Evolutionary conservation across 2,888 invertebrate genomes (phyloP).

Genomic region (Carcina quercana): DNA sequence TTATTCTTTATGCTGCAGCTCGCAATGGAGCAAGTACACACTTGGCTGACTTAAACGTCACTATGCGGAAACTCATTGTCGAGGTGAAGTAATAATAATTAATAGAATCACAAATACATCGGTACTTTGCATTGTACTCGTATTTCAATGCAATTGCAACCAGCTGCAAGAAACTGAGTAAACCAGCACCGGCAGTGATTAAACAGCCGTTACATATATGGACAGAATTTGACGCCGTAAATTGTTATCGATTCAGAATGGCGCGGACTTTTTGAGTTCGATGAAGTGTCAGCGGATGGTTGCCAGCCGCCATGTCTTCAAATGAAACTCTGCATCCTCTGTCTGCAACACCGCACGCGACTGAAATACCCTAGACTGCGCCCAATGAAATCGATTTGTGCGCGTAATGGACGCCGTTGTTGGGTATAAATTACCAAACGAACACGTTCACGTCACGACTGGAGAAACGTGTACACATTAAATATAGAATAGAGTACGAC

Average conservation of each 20-base stretch:
- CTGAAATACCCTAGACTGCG: slow-evolving; percentile 35
- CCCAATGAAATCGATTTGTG: slow-evolving; percentile 39
- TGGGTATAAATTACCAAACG: slow-evolving; percentile 14
- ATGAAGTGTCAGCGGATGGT: slow-evolving; percentile 12
- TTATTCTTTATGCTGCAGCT: slow-evolving; percentile 14
- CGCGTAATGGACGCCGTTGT: slow-evolving; percentile 24
- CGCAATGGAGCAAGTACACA: slow-evolving; percentile 14
- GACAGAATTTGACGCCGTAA: no score
- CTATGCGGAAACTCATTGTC: no score
- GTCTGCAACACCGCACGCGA: slow-evolving; percentile 28
- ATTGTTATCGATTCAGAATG: no score
- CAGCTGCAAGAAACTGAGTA: no score
- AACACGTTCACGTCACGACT: slow-evolving; percentile 8
- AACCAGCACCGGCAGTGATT: no score
- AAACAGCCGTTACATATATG: no score
- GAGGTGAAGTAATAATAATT: no score
- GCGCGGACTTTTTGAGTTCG: no score
- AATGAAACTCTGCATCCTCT: slow-evolving; percentile 19
- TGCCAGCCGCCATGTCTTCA: slow-evolving; percentile 13
- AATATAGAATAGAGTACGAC: slow-evolving; percentile 2
- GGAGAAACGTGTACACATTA: slow-evolving; percentile 7
- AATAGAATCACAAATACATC: no score
- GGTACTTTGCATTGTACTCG: no score
- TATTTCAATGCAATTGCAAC: no score
- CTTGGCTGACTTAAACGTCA: no score